phyloP scores from a whole-genome alignment of 2,113 vertebrate genomes.

The Hipposideros armiger region DNA sequence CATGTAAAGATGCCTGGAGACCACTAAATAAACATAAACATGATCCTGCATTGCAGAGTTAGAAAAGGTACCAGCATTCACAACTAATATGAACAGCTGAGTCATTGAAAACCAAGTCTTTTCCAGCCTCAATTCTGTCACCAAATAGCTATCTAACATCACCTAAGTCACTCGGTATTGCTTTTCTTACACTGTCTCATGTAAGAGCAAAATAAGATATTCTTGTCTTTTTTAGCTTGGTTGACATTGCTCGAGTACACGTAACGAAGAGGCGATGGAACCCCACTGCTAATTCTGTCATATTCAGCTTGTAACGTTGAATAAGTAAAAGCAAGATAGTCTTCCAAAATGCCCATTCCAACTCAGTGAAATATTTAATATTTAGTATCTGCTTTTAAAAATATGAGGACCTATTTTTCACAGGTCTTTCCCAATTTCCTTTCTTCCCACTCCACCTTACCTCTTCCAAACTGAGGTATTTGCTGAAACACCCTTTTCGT shows the following conservation, averaged over 20 bases:
- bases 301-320: background rate
- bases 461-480: background rate
- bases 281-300: background rate
- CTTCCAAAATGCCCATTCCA: background rate
- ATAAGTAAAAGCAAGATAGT: background rate
- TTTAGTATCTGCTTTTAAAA: background rate
- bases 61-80: background rate
- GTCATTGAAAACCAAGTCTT: background rate
- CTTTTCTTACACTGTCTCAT: background rate
- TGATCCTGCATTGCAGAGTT: background rate
- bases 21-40: background rate
- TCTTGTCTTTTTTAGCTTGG: background rate
- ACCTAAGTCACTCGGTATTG: background rate
- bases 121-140: background rate
- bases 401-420: background rate
- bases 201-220: background rate
- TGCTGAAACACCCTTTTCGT: background rate
- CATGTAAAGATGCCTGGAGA: background rate
- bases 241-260: background rate
- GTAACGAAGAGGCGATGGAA: background rate
- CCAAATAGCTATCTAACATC: background rate
- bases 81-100: background rate
- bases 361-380: background rate
- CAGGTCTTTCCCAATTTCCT: background rate
- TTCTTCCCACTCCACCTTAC: background rate